Conservation (phyloP, 2,888 invertebrate genomes). For the Macrophya alboannulata region DNA sequence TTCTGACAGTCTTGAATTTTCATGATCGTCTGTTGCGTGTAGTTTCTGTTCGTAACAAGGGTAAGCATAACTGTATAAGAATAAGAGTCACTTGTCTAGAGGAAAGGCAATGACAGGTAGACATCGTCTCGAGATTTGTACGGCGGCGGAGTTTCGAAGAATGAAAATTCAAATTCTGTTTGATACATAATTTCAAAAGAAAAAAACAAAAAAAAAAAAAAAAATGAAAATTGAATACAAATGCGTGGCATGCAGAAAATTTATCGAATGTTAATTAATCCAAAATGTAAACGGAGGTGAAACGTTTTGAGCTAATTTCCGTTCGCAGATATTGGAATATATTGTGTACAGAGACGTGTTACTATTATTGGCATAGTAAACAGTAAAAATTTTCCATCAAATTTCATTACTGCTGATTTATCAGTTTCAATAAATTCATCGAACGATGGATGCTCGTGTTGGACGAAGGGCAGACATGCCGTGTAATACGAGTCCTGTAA, state of each 20-base stretch:
- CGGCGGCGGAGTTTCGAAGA: neutral
- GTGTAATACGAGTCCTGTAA: conserved; percentile 25
- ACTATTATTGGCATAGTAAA: neutral
- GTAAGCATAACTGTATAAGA: neutral
- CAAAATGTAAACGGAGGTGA: neutral
- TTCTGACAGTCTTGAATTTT: conserved; percentile 45
- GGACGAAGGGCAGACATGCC: conserved; percentile 11
- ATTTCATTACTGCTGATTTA: conserved; percentile 47
- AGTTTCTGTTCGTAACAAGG: conserved; percentile 6
- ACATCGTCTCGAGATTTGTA: neutral
- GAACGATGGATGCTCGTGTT: conserved; percentile 28
- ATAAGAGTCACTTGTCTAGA: neutral
- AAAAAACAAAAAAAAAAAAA: neutral
- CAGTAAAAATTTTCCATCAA: conserved; percentile 24
- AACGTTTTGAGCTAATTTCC: neutral
- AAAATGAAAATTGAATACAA: neutral
- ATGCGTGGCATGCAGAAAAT: neutral
- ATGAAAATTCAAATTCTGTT: neutral
- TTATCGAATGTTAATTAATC: neutral
- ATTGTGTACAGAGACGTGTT: neutral
- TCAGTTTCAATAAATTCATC: conserved; percentile 47
- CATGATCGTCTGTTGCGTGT: neutral
- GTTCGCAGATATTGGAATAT: neutral
- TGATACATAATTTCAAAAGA: neutral
- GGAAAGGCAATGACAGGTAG: neutral